Percentiles rank a stretch among this genome's conserved stretches.
Evolutionary conservation across 2,113 vertebrate genomes (phyloP).

Genomic region (Cervus canadensis): DNA sequence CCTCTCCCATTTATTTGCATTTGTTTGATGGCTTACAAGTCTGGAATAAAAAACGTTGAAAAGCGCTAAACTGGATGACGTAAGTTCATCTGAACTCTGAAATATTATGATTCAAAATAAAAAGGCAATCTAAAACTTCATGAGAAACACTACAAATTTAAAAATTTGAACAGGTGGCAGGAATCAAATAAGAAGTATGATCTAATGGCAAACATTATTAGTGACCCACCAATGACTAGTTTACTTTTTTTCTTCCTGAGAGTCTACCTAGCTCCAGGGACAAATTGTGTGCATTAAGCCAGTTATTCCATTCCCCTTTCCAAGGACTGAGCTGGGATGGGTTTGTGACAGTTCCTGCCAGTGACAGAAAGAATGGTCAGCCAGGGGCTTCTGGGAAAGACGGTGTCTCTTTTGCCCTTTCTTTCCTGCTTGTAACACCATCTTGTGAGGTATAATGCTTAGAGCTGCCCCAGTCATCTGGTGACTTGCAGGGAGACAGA

Average conservation of each 20-base stretch:
- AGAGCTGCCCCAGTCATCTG: neutral
- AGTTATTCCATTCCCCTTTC: neutral
- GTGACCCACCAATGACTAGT: neutral
- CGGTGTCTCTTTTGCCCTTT: neutral
- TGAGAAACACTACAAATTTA: neutral
- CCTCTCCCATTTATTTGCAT: neutral
- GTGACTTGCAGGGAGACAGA: neutral
- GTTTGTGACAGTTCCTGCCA: neutral
- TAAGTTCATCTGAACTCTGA: neutral
- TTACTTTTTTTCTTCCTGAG: neutral
- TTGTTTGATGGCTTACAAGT: neutral
- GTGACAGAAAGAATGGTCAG: neutral
- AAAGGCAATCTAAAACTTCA: neutral
- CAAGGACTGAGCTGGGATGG: neutral
- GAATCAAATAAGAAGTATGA: neutral
- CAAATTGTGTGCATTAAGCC: neutral
- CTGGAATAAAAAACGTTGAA: neutral
- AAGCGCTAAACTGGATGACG: neutral
- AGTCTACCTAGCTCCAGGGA: neutral
- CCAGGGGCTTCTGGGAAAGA: neutral
- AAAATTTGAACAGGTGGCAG: neutral
- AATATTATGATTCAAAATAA: slow-evolving; percentile 24
- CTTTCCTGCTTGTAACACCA: neutral
- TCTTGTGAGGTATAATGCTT: neutral
- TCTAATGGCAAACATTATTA: neutral